Evolutionary conservation across 2,888 invertebrate species (phyloP), one percentile per base, ranked within the genome.

Genomic region (Acanthosepion lycidas): DNA sequence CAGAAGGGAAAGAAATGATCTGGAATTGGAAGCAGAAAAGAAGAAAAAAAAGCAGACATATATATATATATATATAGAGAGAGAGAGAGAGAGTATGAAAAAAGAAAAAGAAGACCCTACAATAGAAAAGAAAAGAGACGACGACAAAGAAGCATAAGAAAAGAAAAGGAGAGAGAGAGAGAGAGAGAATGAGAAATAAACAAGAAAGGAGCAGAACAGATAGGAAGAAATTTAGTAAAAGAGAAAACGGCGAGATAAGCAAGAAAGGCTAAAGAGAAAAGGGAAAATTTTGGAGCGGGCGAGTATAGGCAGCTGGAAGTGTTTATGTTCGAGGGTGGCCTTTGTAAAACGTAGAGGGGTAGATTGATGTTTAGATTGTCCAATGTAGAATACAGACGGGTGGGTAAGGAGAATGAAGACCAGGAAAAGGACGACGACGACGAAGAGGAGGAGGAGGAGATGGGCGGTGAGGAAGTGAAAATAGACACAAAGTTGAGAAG

Each of bases 241-340:
- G 23, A 6, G 1, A 26, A 64, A 20, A 59, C 5, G 6, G 59
- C 1, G 23, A 59, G 18, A 23, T 20, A 59, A 59, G 18, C 9
- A 59, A 8, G n/a, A 8, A 55, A 18, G 3, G 6, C 0, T 6
- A 64, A 6, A 28, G 64, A 64, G 64, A 78, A 4, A n/a, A 4
- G 15, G 9, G n/a, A n/a, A 2, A 78, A 12, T 42, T 42, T 42
- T 42, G 42, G 3, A 12, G 4, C 9, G 15, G 78, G 18, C n/a
- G n/a, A 15, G 33, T n/a, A 12, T 12, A 33, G 78, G n/a, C 78
- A 78, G 78, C 78, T 78, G 78, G 78, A 78, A 78, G 12, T n/a
- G 78, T 78, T 78, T 78, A 78, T 78, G 78, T 78, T 78, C 78
- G 33, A 78, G 78, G 78, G 78, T 78, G 78, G 78, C 78, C 78